These are phyloP conservation scores for Phaenicophaeus curvirostris DNA, from an alignment of 2,797 vertebrate genomes.

Conservation along the genomic window DNA sequence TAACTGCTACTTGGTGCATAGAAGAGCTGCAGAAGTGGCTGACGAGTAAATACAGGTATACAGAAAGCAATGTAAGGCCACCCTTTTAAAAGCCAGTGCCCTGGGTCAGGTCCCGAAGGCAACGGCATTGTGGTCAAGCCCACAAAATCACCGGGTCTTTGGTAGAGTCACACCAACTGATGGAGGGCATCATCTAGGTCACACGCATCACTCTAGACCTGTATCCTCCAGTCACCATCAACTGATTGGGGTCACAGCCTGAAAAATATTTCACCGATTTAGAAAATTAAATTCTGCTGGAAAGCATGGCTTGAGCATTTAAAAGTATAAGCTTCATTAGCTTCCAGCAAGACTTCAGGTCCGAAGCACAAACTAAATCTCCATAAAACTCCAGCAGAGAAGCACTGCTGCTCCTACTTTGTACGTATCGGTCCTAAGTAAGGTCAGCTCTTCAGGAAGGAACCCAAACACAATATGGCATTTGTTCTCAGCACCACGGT, in stretches of 20 bases:
- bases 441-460: not conserved
- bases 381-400: not conserved
- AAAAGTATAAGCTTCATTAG: not conserved
- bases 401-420: not conserved
- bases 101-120: not conserved
- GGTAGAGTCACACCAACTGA: not conserved
- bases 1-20: not conserved
- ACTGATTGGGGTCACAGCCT: not conserved
- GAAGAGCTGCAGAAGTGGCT: not conserved
- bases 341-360: not conserved
- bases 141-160: not conserved
- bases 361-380: not conserved
- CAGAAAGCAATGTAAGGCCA: not conserved
- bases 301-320: not conserved
- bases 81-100: not conserved
- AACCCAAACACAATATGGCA: rapidly evolving
- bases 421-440: not conserved
- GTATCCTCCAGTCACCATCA: not conserved
- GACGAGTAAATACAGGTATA: not conserved
- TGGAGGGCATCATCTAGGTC: not conserved
- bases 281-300: not conserved
- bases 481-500: not conserved
- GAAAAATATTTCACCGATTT: slow-evolving; percentile 9
- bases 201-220: not conserved
- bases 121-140: not conserved